phyloP scores from a whole-genome alignment of 1,140 invertebrate species.

The Caenorhabditis remanei region DNA sequence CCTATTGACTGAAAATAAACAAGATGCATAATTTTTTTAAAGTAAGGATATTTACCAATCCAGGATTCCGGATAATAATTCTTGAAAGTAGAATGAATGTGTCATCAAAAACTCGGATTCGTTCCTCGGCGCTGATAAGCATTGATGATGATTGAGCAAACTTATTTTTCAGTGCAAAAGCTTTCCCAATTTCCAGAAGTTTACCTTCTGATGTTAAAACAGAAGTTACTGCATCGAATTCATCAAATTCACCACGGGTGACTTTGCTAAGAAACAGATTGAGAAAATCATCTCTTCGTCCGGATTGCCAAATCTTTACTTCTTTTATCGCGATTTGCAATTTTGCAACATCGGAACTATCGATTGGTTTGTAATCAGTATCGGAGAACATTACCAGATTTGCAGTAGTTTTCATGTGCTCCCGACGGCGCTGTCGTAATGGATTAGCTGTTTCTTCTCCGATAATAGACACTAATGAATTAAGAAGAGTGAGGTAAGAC shows the following conservation, averaged over 20 bases:
- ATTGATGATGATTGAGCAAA: not conserved
- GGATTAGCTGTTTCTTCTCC: not conserved
- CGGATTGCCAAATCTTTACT: not conserved
- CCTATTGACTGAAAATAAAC: not conserved
- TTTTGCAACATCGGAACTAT: not conserved
- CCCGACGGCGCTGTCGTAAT: not conserved
- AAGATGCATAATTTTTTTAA: not conserved
- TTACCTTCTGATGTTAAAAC: conserved; percentile 5
- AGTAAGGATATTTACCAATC: not conserved
- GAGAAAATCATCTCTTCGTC: not conserved
- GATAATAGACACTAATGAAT: not conserved
- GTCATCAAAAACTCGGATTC: not conserved
- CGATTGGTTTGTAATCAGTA: not conserved
- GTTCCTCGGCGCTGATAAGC: not conserved
- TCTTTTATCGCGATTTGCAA: not conserved
- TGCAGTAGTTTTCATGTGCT: conserved; percentile 13
- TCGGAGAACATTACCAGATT: not conserved
- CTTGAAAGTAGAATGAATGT: conserved; percentile 1
- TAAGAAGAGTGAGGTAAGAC: not conserved
- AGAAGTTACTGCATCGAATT: conserved; percentile 9
- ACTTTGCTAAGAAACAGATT: not conserved
- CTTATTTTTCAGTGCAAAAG: not conserved
- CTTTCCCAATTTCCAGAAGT: conserved; percentile 5
- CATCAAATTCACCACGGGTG: not conserved
- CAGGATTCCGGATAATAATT: not conserved